Evolutionary conservation across 2,888 invertebrate species (phyloP), one percentile per base, ranked within the genome.

Genomic region (Seladonia tumulorum): DNA sequence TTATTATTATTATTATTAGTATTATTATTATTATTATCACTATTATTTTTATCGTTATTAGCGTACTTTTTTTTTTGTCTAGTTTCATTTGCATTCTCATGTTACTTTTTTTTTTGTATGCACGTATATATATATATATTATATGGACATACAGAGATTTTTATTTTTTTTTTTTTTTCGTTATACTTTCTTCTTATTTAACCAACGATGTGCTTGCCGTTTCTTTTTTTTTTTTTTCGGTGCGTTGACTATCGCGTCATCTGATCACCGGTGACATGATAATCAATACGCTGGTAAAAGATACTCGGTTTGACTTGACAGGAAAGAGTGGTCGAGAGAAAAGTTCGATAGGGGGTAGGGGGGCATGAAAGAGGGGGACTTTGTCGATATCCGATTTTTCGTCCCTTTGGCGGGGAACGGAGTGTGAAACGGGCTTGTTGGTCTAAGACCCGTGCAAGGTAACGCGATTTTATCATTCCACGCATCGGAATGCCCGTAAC

Each of bases 181-280:
- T 35, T 68, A 68, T 42, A 68, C 39, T 66, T 66, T 22, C 68
- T 35, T 68, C 39, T 39, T 42, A 35, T 42, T 68, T 68, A 68
- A 68, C 57, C 70, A 57, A 39, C 68, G 39, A 49, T 53, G 68
- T 22, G 76, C 42, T 70, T 25, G 42, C 29, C 22, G 29, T 53
- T 49, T 18, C 53, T 53, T 63, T n/a, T n/a, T n/a, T n/a, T n/a
- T n/a, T n/a, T n/a, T n/a, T 45, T n/a, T 47, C n/a, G 42, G 63
- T n/a, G 45, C 63, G 76, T 63, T 45, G 45, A 45, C 66, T 66
- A 66, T 60, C 49, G 53, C 53, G 68, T 74, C n/a, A 74, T 74
- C 53, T 53, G 35, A 42, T 63, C 63, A 63, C 66, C 66, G 66
- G 45, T 42, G 45, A 71, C 71, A 42, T 45, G 42, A n/a, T 45